Evolutionary conservation across 2,113 vertebrate genomes (phyloP).

Genomic region (Pteronura brasiliensis): DNA sequence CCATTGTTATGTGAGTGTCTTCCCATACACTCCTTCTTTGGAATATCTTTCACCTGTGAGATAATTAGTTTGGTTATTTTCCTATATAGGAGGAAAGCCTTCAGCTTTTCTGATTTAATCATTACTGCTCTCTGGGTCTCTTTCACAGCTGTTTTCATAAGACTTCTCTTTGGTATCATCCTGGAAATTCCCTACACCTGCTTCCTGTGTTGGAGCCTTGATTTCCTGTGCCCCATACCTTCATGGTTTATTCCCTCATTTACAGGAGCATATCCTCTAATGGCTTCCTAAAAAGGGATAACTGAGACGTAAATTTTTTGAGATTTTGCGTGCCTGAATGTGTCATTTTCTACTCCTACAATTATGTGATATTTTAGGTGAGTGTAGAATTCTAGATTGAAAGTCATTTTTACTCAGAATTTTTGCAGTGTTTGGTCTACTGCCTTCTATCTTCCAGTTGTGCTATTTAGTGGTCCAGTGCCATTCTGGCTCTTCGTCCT

Average conservation of each 20-base stretch:
- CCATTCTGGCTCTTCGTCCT: not conserved
- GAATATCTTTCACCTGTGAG: not conserved
- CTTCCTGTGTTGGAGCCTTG: not conserved
- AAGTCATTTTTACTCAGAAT: not conserved
- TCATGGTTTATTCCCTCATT: not conserved
- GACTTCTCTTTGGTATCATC: not conserved
- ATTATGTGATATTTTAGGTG: not conserved
- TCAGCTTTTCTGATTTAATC: not conserved
- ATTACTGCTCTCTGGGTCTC: not conserved
- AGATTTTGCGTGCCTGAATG: not conserved
- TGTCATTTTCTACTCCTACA: not conserved
- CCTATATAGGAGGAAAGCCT: too few species aligned
- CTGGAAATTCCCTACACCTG: slow-evolving; percentile 26
- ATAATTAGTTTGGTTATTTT: not conserved
- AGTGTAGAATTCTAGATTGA: slow-evolving; percentile 13
- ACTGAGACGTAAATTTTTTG: not conserved
- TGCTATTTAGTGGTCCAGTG: not conserved
- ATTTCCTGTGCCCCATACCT: not conserved
- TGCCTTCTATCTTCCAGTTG: not conserved
- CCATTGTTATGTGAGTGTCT: not conserved
- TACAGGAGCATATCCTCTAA: not conserved
- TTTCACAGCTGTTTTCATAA: not conserved
- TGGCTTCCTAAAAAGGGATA: not conserved
- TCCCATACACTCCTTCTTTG: not conserved
- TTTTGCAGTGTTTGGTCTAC: not conserved